A percentile compares a stretch with the other conserved stretches of the same genome.
phyloP scores from a whole-genome alignment of 2,113 vertebrate genomes.

The Phoenicopterus ruber region DNA sequence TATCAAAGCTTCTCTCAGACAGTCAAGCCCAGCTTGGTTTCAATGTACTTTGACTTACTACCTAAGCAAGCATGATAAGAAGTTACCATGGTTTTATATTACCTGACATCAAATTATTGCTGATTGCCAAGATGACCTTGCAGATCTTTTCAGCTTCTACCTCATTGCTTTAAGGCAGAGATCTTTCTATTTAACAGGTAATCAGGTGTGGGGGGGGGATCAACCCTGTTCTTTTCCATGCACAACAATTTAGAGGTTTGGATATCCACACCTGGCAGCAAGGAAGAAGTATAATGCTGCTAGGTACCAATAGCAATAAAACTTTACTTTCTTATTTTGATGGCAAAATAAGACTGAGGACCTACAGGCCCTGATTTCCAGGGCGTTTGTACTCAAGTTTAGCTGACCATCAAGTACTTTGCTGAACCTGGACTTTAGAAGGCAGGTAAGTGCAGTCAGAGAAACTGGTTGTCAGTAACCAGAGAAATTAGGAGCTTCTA shows the following conservation, averaged over 20 bases:
- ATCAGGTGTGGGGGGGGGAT: background rate
- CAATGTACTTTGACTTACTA: background rate
- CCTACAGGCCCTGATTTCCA: background rate
- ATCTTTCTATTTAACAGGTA: background rate
- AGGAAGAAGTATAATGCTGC: background rate
- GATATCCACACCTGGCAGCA: background rate
- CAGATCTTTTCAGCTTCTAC: background rate
- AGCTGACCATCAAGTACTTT: background rate
- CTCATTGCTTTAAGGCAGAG: background rate
- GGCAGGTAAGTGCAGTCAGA: background rate
- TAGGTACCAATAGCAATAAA: background rate
- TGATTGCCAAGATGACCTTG: background rate
- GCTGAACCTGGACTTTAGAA: background rate
- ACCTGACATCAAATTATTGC: background rate
- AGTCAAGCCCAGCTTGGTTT: background rate
- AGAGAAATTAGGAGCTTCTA: background rate
- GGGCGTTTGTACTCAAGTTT: background rate
- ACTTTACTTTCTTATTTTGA: background rate
- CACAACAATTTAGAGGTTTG: background rate
- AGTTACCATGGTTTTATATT: background rate
- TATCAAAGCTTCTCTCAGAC: background rate
- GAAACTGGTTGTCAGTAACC: background rate
- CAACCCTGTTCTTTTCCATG: background rate
- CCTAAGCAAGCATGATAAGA: background rate
- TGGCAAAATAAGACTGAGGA: background rate